These are phyloP conservation scores for Callorhinus ursinus DNA, from an alignment of 2,113 vertebrate genomes.

Conservation along the genomic window DNA sequence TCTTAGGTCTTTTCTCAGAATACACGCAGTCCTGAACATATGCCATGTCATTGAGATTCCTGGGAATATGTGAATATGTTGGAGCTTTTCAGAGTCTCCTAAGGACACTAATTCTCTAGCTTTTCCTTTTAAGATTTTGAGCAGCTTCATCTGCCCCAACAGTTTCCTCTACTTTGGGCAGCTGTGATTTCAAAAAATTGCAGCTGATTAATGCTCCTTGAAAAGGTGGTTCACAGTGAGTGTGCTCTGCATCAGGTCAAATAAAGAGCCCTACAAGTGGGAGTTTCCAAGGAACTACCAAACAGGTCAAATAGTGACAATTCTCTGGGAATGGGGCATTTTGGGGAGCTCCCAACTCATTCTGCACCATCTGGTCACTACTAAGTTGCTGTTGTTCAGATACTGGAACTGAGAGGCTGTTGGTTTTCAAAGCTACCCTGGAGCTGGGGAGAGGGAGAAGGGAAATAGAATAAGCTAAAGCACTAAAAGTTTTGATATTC, in stretches of 20 bases:
- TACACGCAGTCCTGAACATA: neutral
- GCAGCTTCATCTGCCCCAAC: constrained; percentile 15
- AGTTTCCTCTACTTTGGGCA: neutral
- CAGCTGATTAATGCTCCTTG: neutral
- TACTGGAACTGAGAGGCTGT: neutral
- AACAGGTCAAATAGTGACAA: neutral
- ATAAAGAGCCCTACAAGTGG: neutral
- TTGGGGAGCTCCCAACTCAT: neutral
- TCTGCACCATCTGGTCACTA: neutral
- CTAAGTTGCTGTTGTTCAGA: neutral
- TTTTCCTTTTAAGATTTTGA: constrained; percentile 56
- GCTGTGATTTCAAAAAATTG: constrained; percentile 49
- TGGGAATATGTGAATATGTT: constrained; percentile 31
- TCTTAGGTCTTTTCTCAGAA: neutral
- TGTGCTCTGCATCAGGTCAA: neutral
- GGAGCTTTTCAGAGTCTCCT: neutral
- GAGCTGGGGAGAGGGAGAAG: neutral
- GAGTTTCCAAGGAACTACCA: neutral
- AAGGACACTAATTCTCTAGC: neutral
- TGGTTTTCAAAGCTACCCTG: neutral
- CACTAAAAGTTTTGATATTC: neutral
- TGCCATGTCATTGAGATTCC: neutral
- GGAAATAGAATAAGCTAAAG: neutral
- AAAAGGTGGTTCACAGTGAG: constrained; percentile 16
- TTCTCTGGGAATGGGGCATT: neutral